These are phyloP conservation scores for Drosophila bocki DNA, from an alignment of 1,140 invertebrate species.

Conservation along the genomic window DNA sequence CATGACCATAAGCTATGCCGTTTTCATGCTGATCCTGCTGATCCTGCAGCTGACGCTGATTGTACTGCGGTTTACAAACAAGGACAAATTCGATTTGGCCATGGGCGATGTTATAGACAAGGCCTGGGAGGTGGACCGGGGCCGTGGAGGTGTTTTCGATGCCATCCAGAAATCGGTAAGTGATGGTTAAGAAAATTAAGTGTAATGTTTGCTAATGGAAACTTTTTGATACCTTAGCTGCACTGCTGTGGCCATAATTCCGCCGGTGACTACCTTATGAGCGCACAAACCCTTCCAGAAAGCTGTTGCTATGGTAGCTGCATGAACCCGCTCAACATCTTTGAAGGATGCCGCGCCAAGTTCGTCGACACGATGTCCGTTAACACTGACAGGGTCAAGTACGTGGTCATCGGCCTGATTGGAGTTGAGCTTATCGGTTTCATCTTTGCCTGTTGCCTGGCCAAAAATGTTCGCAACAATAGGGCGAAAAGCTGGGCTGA, in stretches of 20 bases:
- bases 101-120: slow-evolving; percentile 85
- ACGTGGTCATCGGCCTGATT: slow-evolving; percentile 72
- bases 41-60: slow-evolving; percentile 88
- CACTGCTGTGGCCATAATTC: slow-evolving; percentile 86
- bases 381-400: slow-evolving; percentile 63
- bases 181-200: neutral
- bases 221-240: slow-evolving; percentile 68
- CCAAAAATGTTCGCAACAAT: slow-evolving; percentile 93
- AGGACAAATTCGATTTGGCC: slow-evolving; percentile 66
- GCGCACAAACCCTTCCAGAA: slow-evolving; percentile 1
- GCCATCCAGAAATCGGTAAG: slow-evolving; percentile 72
- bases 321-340: slow-evolving; percentile 49
- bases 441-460: slow-evolving; percentile 95
- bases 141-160: slow-evolving; percentile 63
- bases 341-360: slow-evolving; percentile 70
- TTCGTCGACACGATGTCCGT: slow-evolving; percentile 67
- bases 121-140: slow-evolving; percentile 59
- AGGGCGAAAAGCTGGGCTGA: slow-evolving; percentile 25
- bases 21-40: slow-evolving; percentile 88
- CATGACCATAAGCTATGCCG: slow-evolving; percentile 92
- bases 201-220: neutral
- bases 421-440: slow-evolving; percentile 91
- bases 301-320: slow-evolving; percentile 60
- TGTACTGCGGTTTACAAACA: slow-evolving; percentile 87
- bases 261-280: slow-evolving; percentile 62